Percentiles rank a stretch among this genome's conserved stretches.
These are phyloP conservation scores for Liodrosophila aerea DNA, from an alignment of 2,888 invertebrate species.

Conservation along the genomic window DNA sequence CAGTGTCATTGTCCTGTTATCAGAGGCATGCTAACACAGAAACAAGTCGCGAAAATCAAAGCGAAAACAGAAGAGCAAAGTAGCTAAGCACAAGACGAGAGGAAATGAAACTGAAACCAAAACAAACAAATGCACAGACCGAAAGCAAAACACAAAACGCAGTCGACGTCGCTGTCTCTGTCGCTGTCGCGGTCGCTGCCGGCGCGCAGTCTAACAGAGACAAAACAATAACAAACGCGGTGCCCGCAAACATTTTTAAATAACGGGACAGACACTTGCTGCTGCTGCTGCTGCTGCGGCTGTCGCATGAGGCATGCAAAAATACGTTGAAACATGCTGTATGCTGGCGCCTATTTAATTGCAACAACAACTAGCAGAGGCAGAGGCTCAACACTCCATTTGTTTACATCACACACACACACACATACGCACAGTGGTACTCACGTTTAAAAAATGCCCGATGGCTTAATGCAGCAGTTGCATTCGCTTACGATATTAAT, in stretches of 20 bases:
- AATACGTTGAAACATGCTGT: slow-evolving; percentile 29
- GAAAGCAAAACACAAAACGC: slow-evolving; percentile 51
- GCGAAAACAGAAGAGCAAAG: slow-evolving; percentile 15
- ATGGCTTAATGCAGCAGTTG: slow-evolving; percentile 22
- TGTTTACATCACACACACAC: slow-evolving; percentile 56
- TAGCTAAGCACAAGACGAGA: background rate
- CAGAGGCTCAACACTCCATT: slow-evolving; percentile 73
- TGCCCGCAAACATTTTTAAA: slow-evolving; percentile 45
- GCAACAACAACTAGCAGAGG: slow-evolving; percentile 29
- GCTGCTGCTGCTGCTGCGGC: slow-evolving; percentile 30
- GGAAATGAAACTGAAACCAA: slow-evolving; percentile 29
- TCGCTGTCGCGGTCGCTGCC: slow-evolving; percentile 26
- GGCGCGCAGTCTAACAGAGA: slow-evolving; percentile 48
- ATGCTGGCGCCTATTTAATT: slow-evolving; percentile 49
- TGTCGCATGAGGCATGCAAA: slow-evolving; percentile 51
- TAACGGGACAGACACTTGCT: slow-evolving; percentile 52
- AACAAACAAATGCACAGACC: slow-evolving; percentile 34
- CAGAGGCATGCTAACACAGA: slow-evolving; percentile 34
- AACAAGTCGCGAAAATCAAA: slow-evolving; percentile 30
- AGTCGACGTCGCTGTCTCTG: slow-evolving; percentile 21
- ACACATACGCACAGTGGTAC: slow-evolving; percentile 63
- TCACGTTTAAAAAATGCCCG: slow-evolving; percentile 39
- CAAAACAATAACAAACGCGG: slow-evolving; percentile 21
- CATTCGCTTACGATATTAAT: slow-evolving; percentile 8
- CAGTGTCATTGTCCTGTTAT: slow-evolving; percentile 59